phyloP scores from a whole-genome alignment of 2,113 vertebrate genomes.

The Seriola dumerili region DNA sequence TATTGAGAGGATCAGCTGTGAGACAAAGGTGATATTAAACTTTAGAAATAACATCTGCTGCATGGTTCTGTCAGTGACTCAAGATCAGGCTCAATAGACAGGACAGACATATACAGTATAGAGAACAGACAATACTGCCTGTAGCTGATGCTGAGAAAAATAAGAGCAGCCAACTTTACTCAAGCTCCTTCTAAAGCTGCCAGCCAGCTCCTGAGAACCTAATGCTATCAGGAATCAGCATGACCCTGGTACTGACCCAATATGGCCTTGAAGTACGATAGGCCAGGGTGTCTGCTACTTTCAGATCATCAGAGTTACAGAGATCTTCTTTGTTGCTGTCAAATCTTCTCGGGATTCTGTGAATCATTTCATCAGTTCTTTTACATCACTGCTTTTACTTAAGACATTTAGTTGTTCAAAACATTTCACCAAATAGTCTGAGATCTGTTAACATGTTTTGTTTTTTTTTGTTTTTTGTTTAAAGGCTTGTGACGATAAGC shows the following conservation, averaged over 20 bases:
- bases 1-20: constrained; percentile 44
- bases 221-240: constrained; percentile 37
- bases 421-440: not conserved
- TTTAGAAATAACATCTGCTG: constrained; percentile 7
- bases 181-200: constrained; percentile 26
- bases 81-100: constrained; percentile 1
- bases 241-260: constrained; percentile 10
- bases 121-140: not conserved
- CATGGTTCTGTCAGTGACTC: not conserved
- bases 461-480: constrained; percentile 7
- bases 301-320: constrained; percentile 1
- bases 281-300: not conserved
- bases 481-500: constrained; percentile 13
- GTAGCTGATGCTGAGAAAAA: constrained; percentile 1
- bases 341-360: not conserved
- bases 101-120: not conserved
- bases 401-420: not conserved
- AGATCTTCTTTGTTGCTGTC: not conserved
- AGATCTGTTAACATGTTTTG: not conserved
- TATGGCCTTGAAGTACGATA: constrained; percentile 5
- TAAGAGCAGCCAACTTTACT: not conserved
- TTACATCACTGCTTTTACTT: constrained; percentile 15
- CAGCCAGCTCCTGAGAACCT: constrained; percentile 28
- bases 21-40: constrained; percentile 19
- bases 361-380: not conserved